phyloP scores from a whole-genome alignment of 2,888 invertebrate genomes.

The Busseola fusca region DNA sequence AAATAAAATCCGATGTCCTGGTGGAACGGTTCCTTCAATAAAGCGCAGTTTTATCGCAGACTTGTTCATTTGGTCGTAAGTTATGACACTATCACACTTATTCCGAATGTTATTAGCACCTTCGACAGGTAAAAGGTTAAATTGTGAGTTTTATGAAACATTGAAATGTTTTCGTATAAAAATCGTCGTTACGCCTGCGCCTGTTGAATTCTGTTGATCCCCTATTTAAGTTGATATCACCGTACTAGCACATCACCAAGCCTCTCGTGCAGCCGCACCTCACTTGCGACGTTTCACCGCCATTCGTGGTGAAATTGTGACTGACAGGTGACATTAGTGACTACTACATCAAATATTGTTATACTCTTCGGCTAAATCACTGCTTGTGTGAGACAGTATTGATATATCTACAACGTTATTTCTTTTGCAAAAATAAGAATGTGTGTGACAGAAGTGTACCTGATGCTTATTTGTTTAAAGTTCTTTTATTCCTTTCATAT shows the following conservation, averaged over 20 bases:
- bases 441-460: neutral
- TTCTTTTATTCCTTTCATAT: neutral
- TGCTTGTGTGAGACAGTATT: neutral
- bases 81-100: conserved; percentile 14
- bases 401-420: neutral
- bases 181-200: neutral
- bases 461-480: neutral
- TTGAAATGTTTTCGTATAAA: neutral
- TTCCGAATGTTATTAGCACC: conserved; percentile 21
- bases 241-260: neutral
- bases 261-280: neutral
- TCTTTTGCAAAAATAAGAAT: neutral
- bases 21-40: conserved; percentile 16
- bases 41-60: conserved; percentile 8
- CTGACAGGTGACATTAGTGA: neutral
- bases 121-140: conserved; percentile 4
- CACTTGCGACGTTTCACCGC: neutral
- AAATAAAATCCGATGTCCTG: conserved; percentile 14
- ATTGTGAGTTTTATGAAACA: conserved; percentile 19
- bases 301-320: neutral
- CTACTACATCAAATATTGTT: no score
- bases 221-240: neutral
- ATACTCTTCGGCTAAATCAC: no score
- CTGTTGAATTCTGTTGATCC: neutral
- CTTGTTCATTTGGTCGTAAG: conserved; percentile 12